A percentile compares a stretch with the other conserved stretches of the same genome.
phyloP scores from a whole-genome alignment of 2,113 vertebrate species.

The Brachypteracias leptosomus region DNA sequence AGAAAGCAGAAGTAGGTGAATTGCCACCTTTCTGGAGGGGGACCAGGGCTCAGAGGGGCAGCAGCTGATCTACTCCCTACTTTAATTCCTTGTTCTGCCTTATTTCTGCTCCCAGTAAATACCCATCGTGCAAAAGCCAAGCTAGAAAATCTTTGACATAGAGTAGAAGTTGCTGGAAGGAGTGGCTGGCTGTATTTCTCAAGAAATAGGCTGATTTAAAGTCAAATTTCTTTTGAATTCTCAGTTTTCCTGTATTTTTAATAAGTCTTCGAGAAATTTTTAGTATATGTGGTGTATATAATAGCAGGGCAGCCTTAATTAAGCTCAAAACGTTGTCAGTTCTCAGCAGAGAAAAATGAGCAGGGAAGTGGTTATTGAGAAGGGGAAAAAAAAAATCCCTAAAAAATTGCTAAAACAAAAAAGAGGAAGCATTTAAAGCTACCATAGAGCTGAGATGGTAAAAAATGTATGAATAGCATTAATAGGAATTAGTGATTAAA shows the following conservation, averaged over 20 bases:
- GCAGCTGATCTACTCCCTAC: neutral
- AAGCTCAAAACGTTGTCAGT: neutral
- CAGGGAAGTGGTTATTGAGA: neutral
- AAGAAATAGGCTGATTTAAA: neutral
- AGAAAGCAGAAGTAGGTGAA: neutral
- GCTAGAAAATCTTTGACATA: neutral
- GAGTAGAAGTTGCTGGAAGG: neutral
- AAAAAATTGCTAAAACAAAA: neutral
- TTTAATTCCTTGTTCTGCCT: neutral
- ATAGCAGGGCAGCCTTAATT: neutral
- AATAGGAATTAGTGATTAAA: neutral
- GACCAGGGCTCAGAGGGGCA: neutral
- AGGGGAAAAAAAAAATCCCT: neutral
- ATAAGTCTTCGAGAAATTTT: neutral
- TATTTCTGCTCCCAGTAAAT: neutral
- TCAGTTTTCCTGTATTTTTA: neutral
- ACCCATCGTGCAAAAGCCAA: neutral
- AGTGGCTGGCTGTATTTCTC: neutral
- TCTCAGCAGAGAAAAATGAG: neutral
- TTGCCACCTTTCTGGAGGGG: neutral
- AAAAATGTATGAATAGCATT: neutral
- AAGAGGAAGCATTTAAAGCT: neutral
- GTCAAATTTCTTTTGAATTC: neutral
- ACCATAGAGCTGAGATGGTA: neutral
- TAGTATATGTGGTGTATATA: neutral